Percentiles rank a stretch among this genome's conserved stretches.
phyloP scores from a whole-genome alignment of 2,113 vertebrate genomes.

The Oreochromis spilurus region DNA sequence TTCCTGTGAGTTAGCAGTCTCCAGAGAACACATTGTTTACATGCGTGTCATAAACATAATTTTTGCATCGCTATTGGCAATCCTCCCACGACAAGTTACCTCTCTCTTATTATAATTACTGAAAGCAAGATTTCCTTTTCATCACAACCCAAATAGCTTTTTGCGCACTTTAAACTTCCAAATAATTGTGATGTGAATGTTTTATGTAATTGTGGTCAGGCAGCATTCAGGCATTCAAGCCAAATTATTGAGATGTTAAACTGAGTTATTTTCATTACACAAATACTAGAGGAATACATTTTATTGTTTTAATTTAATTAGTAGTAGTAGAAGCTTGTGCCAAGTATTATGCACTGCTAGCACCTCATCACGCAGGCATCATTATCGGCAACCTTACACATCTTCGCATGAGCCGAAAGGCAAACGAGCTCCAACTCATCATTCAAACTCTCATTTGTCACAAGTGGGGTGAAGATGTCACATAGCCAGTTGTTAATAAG shows the following conservation, averaged over 20 bases:
- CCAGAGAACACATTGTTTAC: not conserved
- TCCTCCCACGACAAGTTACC: not conserved
- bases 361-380: constrained; percentile 34
- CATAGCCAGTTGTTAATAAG: constrained; percentile 68
- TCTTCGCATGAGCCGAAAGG: constrained; percentile 30
- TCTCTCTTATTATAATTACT: not conserved
- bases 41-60: not conserved
- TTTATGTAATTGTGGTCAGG: not conserved
- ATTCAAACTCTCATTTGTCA: constrained; percentile 66
- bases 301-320: not conserved
- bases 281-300: not conserved
- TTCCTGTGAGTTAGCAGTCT: constrained; percentile 82
- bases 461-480: constrained; percentile 57
- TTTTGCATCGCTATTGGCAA: not conserved
- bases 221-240: not conserved
- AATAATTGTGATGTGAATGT: not conserved
- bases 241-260: not conserved
- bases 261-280: not conserved
- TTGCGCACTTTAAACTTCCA: not conserved
- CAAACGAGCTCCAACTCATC: constrained; percentile 54
- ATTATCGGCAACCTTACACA: constrained; percentile 38
- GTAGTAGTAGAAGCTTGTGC: not conserved
- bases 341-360: not conserved
- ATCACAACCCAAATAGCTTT: not conserved
- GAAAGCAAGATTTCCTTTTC: not conserved